A percentile compares a stretch with the other conserved stretches of the same genome.
Conservation (phyloP, 2,113 vertebrate genomes). For the Dissostichus mawsoni region DNA sequence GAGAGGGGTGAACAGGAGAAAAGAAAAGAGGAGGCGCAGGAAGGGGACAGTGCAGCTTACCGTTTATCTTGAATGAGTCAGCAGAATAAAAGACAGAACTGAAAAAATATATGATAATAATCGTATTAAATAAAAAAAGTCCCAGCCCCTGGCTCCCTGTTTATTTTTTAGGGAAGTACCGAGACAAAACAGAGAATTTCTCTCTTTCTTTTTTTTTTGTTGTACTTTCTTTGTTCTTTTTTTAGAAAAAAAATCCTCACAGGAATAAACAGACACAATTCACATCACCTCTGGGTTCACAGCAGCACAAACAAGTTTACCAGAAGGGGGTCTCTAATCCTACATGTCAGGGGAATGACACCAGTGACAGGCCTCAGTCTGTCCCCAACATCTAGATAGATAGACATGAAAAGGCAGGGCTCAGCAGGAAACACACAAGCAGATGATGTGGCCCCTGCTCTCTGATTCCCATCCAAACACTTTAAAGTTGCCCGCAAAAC, state of each 20-base stretch:
- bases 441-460: constrained; percentile 38
- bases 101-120: constrained; percentile 49
- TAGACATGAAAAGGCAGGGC: constrained; percentile 57
- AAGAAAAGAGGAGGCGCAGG: constrained; percentile 18
- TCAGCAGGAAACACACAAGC: constrained; percentile 43
- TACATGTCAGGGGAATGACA: constrained; percentile 68
- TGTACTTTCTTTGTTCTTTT: constrained; percentile 2
- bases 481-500: constrained; percentile 51
- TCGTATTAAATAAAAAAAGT: constrained; percentile 63
- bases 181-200: constrained; percentile 55
- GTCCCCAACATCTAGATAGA: constrained; percentile 61
- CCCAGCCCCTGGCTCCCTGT: constrained; percentile 50
- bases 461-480: constrained; percentile 22
- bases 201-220: constrained; percentile 2
- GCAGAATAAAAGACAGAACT: constrained; percentile 60
- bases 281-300: constrained; percentile 79
- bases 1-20: constrained; percentile 31
- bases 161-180: constrained; percentile 45
- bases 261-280: constrained; percentile 77
- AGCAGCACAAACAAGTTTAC: constrained; percentile 78
- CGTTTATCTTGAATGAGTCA: constrained; percentile 72
- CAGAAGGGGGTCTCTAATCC: constrained; percentile 71
- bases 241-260: constrained; percentile 68
- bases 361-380: constrained; percentile 43
- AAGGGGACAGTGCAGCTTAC: constrained; percentile 53